phyloP scores from a whole-genome alignment of 2,113 vertebrate genomes.

The Procavia capensis region DNA sequence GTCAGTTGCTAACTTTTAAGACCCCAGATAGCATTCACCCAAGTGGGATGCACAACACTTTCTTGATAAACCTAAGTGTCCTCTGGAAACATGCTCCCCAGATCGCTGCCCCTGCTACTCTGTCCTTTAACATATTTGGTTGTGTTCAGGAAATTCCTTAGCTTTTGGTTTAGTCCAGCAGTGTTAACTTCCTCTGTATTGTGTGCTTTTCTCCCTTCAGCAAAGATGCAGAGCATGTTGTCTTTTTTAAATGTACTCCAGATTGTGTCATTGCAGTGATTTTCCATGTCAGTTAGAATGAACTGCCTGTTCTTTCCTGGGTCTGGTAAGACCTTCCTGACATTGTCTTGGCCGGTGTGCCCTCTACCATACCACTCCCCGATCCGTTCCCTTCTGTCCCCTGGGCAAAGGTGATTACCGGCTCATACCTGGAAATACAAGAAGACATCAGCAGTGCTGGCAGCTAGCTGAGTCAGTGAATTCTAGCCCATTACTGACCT shows the following conservation, averaged over 20 bases:
- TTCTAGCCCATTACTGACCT: not conserved
- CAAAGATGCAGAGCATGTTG: too few relatives aligned
- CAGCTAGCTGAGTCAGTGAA: not conserved
- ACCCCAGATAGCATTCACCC: too few relatives aligned
- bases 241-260: constrained; percentile 26
- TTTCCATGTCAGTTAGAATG: constrained; percentile 16
- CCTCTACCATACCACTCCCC: not conserved
- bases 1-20: too few relatives aligned
- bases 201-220: too few relatives aligned
- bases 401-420: not conserved
- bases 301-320: not conserved
- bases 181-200: too few relatives aligned
- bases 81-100: too few relatives aligned
- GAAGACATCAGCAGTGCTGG: not conserved
- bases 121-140: too few relatives aligned
- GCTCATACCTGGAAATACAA: constrained; percentile 8
- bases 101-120: too few relatives aligned
- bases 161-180: too few relatives aligned
- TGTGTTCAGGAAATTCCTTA: too few relatives aligned
- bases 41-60: too few relatives aligned
- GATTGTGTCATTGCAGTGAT: not conserved
- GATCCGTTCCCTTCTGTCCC: not conserved
- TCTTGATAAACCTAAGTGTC: too few relatives aligned
- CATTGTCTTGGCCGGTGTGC: not conserved
- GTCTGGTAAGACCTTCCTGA: not conserved